phyloP scores from a whole-genome alignment of 1,140 invertebrate species.

The Leptopilina clavipes region DNA sequence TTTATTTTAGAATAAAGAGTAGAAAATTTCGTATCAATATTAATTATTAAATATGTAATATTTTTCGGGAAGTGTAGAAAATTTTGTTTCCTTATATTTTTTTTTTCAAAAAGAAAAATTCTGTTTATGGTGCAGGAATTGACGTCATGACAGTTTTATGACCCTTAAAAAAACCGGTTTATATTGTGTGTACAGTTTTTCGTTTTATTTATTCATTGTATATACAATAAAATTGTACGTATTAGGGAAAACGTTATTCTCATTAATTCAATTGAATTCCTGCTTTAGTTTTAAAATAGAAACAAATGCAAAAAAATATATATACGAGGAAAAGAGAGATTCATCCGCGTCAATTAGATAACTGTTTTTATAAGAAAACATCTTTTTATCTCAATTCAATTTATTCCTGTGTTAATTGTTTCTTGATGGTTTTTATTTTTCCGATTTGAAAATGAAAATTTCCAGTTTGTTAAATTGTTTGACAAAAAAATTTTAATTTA shows the following conservation, averaged over 20 bases:
- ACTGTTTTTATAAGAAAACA: not conserved
- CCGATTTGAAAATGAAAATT: too few species aligned
- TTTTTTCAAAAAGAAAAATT: too few species aligned
- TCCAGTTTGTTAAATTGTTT: too few species aligned
- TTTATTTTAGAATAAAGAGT: not conserved
- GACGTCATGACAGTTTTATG: not conserved
- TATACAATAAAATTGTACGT: conserved; percentile 1
- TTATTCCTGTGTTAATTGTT: too few species aligned
- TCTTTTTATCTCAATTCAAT: too few species aligned
- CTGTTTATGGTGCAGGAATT: not conserved
- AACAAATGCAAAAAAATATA: not conserved
- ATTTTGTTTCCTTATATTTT: not conserved
- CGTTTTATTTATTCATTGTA: not conserved
- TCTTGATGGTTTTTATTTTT: too few species aligned
- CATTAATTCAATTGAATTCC: not conserved
- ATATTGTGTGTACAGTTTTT: not conserved
- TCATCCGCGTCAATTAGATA: not conserved
- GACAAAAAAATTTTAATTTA: too few species aligned
- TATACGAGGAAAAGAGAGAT: not conserved
- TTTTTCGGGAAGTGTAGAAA: not conserved
- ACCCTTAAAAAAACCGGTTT: conserved; percentile 1
- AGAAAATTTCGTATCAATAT: not conserved
- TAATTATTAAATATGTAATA: not conserved
- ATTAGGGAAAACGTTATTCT: not conserved
- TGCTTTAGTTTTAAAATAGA: not conserved